Conservation (phyloP, 2,888 invertebrate genomes). For the Chalcosyrphus nemorum region DNA sequence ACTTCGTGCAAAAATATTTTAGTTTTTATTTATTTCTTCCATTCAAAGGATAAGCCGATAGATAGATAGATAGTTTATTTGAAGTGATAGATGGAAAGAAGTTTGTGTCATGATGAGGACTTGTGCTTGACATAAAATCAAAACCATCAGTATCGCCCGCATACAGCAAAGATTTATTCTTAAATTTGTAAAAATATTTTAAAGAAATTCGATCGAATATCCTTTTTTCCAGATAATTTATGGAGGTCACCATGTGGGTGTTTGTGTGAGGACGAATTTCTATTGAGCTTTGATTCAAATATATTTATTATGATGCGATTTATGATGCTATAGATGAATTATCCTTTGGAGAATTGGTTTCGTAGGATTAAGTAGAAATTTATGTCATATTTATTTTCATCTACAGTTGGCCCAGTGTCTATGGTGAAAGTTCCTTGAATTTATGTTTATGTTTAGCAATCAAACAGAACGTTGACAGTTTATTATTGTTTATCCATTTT, state of each 20-base stretch:
- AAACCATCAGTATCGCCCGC: constrained; percentile 48
- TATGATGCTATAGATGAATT: constrained; percentile 6
- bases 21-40: constrained; percentile 3
- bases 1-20: not conserved
- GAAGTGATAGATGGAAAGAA: not conserved
- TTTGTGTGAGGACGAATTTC: not conserved
- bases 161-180: constrained; percentile 18
- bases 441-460: too few relatives aligned
- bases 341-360: not conserved
- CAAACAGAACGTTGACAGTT: too few relatives aligned
- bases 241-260: not conserved
- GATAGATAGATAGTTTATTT: constrained; percentile 1
- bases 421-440: too few relatives aligned
- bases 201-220: not conserved
- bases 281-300: constrained; percentile 21
- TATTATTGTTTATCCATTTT: too few relatives aligned
- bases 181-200: not conserved
- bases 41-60: constrained; percentile 1
- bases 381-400: too few relatives aligned
- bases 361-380: constrained; percentile 1
- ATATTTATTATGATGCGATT: not conserved
- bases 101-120: constrained; percentile 8
- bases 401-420: not conserved
- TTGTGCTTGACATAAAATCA: constrained; percentile 18
- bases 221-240: constrained; percentile 13